Base-by-base conservation (phyloP, 30 jellyfish, hydroid and myxozoan genomes). In the Hydractinia symbiolongicarpus region DNA sequence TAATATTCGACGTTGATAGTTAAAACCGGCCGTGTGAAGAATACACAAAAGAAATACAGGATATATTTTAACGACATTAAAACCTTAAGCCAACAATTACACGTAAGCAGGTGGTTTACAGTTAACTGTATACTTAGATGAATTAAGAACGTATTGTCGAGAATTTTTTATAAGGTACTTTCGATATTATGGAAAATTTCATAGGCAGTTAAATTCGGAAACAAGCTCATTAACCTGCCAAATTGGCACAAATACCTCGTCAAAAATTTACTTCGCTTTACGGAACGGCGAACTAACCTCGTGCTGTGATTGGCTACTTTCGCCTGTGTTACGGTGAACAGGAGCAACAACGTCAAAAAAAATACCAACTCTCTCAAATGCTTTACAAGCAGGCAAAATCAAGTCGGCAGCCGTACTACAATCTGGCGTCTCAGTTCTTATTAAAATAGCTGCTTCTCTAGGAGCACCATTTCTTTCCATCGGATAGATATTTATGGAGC, bases 331-430 rank as follows among this genome's bases (percentile, higher is more conserved):
- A 52, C 69, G 61, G 15, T 78, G 86, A 50, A 86, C 88, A 13
- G 97, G 95, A 14, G 97, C 97, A 52, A 62, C 51, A 11, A 87
- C 97, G 67, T 90, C 97, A 73, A 86, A 77, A 81, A 10, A 90
- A 30, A 90, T 54, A 61, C 83, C 87, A 21, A 81, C 82, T 60
- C 84, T 53, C 67, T 90, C 94, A 62, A 85, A 90, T 4, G 97
- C 90, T 69, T 85, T 82, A 81, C 95, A 90, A 79, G 78, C 81
- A 53, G 97, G 97, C 50, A 90, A 76, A 54, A 62, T 73, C 88
- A 90, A 20, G 0, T 67, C 30, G 4, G 97, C 95, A 54, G 74
- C 82, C 17, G 55, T 50, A 21, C 61, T 70, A 4, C 49, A 54
- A 13, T 90, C 54, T 21, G 75, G 55, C 7, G 30, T 72, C 62